phyloP scores from a whole-genome alignment of 2,797 vertebrate genomes.

The Nyctalus aviator region DNA sequence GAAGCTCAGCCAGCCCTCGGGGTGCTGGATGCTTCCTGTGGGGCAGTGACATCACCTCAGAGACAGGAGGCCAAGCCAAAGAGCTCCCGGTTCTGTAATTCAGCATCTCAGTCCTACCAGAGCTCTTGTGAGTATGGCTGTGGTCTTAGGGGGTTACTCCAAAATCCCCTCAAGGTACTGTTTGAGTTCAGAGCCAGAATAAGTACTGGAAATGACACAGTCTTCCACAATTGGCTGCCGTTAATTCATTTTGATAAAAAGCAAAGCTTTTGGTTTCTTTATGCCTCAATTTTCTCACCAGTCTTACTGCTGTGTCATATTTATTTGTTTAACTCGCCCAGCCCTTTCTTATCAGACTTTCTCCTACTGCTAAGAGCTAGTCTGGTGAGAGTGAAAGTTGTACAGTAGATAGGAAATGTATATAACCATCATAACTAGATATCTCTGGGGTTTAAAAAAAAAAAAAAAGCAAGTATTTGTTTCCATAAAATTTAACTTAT shows the following conservation, averaged over 20 bases:
- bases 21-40: not conserved
- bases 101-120: not conserved
- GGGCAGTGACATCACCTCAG: not conserved
- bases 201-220: not conserved
- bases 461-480: not conserved
- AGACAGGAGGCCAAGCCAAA: not conserved
- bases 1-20: not conserved
- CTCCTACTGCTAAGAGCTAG: not conserved
- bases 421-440: not conserved
- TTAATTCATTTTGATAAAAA: not conserved
- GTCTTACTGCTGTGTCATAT: not conserved
- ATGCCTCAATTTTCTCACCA: not conserved
- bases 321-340: conserved; percentile 24
- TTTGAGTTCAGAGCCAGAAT: not conserved
- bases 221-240: not conserved
- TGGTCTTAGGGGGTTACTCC: not conserved
- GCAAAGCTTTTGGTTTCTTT: not conserved
- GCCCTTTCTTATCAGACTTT: not conserved
- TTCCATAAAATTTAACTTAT: not conserved
- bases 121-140: not conserved
- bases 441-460: not conserved
- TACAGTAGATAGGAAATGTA: not conserved
- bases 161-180: not conserved
- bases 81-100: not conserved
- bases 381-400: not conserved